Evolutionary conservation across 2,888 invertebrate genomes (phyloP).

Genomic region (Xestia xanthographa): DNA sequence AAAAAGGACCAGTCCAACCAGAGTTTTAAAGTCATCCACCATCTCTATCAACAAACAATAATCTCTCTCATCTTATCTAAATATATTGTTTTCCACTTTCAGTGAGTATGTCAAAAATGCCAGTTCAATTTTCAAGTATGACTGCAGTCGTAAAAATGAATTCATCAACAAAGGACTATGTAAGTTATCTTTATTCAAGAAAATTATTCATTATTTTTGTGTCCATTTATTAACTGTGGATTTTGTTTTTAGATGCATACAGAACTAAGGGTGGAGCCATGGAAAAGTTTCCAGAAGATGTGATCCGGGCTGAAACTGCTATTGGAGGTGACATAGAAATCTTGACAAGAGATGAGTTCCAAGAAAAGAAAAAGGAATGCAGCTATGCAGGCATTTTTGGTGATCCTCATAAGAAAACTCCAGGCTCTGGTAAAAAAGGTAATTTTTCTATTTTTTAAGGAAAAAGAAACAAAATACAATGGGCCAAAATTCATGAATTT

Average conservation of each 20-base stretch:
- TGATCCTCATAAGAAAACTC: slow-evolving; percentile 79
- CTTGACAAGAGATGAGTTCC: slow-evolving; percentile 90
- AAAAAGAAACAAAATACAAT: not conserved
- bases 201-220: not conserved
- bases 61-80: not conserved
- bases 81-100: slow-evolving; percentile 86
- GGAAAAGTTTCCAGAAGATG: slow-evolving; percentile 95
- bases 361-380: slow-evolving; percentile 83
- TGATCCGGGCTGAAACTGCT: slow-evolving; percentile 93
- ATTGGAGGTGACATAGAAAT: slow-evolving; percentile 94
- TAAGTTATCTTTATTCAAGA: slow-evolving; percentile 85
- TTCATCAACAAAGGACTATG: slow-evolving; percentile 96
- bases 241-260: slow-evolving; percentile 88
- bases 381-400: slow-evolving; percentile 88
- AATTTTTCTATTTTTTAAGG: slow-evolving; percentile 11
- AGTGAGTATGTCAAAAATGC: slow-evolving; percentile 95
- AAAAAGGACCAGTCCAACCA: not conserved
- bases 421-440: slow-evolving; percentile 81
- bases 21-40: not conserved
- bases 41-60: not conserved
- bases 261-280: slow-evolving; percentile 92
- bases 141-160: slow-evolving; percentile 94
- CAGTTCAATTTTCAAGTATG: slow-evolving; percentile 94
- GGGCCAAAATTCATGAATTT: not conserved
- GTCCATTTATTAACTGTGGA: not conserved